Percentiles rank a stretch among this genome's conserved stretches.
Conservation (phyloP, 2,888 invertebrate species). For the Hybos culiciformis region DNA sequence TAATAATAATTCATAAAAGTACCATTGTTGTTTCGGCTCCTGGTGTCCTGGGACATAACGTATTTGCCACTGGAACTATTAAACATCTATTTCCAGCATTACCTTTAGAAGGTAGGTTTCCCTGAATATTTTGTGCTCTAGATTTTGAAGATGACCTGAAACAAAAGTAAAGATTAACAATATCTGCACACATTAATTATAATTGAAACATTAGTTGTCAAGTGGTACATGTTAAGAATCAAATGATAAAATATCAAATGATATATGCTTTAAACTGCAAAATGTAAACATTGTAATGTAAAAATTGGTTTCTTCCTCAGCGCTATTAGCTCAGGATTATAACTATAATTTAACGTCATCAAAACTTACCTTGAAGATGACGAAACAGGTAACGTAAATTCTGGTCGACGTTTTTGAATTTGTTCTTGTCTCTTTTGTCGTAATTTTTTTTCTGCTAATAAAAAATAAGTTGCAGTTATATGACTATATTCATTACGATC, state of each 20-base stretch:
- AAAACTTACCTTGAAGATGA: slow-evolving; percentile 20
- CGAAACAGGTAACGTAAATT: slow-evolving; percentile 19
- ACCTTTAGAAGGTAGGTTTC: slow-evolving; percentile 5
- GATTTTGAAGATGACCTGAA: slow-evolving; percentile 12
- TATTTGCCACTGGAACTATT: slow-evolving; percentile 14
- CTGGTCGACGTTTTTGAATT: slow-evolving; percentile 32
- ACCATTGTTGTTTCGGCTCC: slow-evolving; percentile 51
- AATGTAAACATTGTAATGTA: not conserved
- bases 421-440: slow-evolving; percentile 59
- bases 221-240: too few relatives aligned
- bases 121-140: slow-evolving; percentile 8
- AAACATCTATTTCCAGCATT: slow-evolving; percentile 9
- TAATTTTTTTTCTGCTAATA: slow-evolving; percentile 86
- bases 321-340: not conserved
- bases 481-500: slow-evolving; percentile 96
- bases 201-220: too few relatives aligned
- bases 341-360: not conserved
- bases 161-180: not conserved
- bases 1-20: slow-evolving; percentile 12
- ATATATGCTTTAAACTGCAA: not conserved
- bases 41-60: slow-evolving; percentile 52
- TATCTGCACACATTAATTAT: too few relatives aligned
- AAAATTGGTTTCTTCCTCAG: not conserved
- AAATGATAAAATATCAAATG: not conserved
- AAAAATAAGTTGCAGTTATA: slow-evolving; percentile 94